Evolutionary conservation across 2,888 invertebrate genomes (phyloP).

Genomic region (Metopia argyrocephala): DNA sequence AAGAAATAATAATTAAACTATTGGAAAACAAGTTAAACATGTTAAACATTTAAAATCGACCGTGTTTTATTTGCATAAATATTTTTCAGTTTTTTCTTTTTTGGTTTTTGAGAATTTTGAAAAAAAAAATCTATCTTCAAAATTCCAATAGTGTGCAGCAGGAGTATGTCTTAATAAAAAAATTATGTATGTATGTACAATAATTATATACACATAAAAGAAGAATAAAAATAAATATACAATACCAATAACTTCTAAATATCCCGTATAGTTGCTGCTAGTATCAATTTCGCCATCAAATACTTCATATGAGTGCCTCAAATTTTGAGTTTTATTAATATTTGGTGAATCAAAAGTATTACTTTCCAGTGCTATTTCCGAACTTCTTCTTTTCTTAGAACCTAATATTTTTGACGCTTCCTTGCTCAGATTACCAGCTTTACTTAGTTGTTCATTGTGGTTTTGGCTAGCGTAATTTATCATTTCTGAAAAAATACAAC

Average conservation of each 20-base stretch:
- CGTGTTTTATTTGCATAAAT: no score
- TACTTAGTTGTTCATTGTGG: conserved; percentile 72
- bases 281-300: conserved; percentile 88
- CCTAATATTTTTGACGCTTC: conserved; percentile 74
- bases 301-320: conserved; percentile 76
- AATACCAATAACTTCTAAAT: conserved; percentile 89
- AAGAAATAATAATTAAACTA: no score
- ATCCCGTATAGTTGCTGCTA: conserved; percentile 90
- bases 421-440: conserved; percentile 72
- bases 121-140: no score
- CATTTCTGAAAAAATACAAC: conserved; percentile 12
- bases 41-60: no score
- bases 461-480: conserved; percentile 10
- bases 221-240: conserved; percentile 1
- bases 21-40: no score
- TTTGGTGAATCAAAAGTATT: background rate
- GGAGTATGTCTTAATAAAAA: no score
- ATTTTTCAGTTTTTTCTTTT: no score
- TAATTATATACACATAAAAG: no score
- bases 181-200: no score
- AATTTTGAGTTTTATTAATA: background rate
- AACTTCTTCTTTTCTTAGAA: conserved; percentile 70
- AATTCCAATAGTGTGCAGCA: no score
- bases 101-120: no score
- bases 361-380: conserved; percentile 69